A percentile compares a stretch with the other conserved stretches of the same genome.
These are phyloP conservation scores for Dinothrombium tinctorium DNA, from an alignment of 1,140 invertebrate genomes.

Conservation along the genomic window DNA sequence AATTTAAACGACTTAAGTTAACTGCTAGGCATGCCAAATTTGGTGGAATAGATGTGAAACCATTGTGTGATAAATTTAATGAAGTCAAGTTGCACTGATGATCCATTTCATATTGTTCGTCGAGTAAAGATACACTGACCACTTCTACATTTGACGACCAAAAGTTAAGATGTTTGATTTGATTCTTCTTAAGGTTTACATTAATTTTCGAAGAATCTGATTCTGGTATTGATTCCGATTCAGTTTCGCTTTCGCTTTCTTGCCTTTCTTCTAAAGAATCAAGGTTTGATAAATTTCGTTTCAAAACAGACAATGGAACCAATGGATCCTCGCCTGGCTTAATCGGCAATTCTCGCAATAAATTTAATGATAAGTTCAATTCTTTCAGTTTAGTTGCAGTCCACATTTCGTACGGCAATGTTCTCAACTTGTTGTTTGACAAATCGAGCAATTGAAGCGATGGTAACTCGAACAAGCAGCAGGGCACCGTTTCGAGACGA, in stretches of 20 bases:
- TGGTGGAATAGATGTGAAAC: constrained; percentile 57
- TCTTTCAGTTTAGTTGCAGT: constrained; percentile 61
- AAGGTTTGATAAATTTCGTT: too few species aligned
- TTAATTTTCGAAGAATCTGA: background rate
- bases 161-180: constrained; percentile 4
- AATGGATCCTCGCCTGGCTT: too few species aligned
- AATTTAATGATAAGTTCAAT: constrained; percentile 70
- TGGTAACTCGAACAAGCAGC: constrained; percentile 49
- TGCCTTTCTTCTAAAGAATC: background rate
- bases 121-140: background rate
- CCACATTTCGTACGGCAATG: constrained; percentile 68
- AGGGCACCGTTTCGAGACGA: constrained; percentile 47
- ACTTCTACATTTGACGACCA: constrained; percentile 3
- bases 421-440: constrained; percentile 76
- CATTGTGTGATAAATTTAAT: constrained; percentile 71
- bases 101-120: constrained; percentile 9
- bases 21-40: constrained; percentile 70
- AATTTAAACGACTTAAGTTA: constrained; percentile 56
- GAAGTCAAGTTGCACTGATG: constrained; percentile 33
- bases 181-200: background rate
- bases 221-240: background rate
- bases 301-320: too few species aligned
- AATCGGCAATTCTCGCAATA: constrained; percentile 49
- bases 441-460: constrained; percentile 57
- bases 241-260: background rate